These are phyloP conservation scores for Sylvilagus floridanus DNA, from an alignment of 2,797 vertebrate genomes.

Conservation along the genomic window DNA sequence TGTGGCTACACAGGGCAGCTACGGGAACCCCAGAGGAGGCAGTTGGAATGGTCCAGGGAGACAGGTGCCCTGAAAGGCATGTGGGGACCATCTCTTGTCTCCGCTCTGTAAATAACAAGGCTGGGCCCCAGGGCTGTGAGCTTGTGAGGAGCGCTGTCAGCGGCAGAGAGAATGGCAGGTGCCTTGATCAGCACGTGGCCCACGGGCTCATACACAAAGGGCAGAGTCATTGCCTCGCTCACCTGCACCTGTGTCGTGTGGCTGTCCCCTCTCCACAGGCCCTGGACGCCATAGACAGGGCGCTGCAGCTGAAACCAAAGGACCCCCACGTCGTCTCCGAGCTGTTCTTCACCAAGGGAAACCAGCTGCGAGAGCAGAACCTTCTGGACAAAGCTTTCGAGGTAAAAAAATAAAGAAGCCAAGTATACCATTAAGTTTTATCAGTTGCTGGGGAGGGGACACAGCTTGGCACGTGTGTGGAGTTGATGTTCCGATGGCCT, in stretches of 20 bases:
- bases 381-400: conserved; percentile 95
- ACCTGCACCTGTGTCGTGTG: not conserved
- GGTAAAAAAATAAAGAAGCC: conserved; percentile 85
- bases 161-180: not conserved
- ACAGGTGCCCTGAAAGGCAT: not conserved
- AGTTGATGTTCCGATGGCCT: not conserved
- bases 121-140: not conserved
- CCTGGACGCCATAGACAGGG: conserved; percentile 92
- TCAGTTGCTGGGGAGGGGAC: too few species aligned
- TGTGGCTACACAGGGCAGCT: not conserved
- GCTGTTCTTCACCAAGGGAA: conserved; percentile 97
- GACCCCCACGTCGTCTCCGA: conserved; percentile 94
- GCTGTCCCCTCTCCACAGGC: conserved; percentile 89
- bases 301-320: conserved; percentile 93
- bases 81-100: not conserved
- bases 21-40: not conserved
- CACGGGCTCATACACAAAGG: not conserved
- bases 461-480: not conserved
- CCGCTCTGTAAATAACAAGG: not conserved
- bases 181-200: not conserved
- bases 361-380: conserved; percentile 97
- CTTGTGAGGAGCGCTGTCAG: not conserved
- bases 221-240: not conserved
- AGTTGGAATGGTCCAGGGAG: not conserved
- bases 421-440: too few species aligned